Percentiles rank a stretch among this genome's conserved stretches.
phyloP scores from a whole-genome alignment of 2,113 vertebrate species.

The Coracopsis vasa region DNA sequence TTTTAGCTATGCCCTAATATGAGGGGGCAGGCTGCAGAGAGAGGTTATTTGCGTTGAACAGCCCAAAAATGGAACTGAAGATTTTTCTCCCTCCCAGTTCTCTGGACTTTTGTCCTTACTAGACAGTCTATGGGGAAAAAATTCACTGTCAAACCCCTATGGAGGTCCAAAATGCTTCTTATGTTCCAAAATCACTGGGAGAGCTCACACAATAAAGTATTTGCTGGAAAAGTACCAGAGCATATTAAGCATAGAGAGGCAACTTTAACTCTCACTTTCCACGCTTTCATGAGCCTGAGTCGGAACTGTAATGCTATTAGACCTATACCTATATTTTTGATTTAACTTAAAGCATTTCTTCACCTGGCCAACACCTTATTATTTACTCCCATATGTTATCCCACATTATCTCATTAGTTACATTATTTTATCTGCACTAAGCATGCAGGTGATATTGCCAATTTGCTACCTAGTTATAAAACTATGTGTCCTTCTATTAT shows the following conservation, averaged over 20 bases:
- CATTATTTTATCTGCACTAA: slow-evolving; percentile 55
- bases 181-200: neutral
- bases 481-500: slow-evolving; percentile 32
- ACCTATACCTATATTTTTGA: slow-evolving; percentile 12
- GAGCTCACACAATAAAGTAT: slow-evolving; percentile 26
- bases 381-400: slow-evolving; percentile 55
- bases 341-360: slow-evolving; percentile 63
- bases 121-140: neutral
- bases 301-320: slow-evolving; percentile 38
- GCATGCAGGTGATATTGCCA: slow-evolving; percentile 27
- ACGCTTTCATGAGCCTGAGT: slow-evolving; percentile 47
- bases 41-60: neutral
- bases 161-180: neutral
- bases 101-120: neutral
- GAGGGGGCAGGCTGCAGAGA: neutral
- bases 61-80: neutral
- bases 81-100: neutral
- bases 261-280: slow-evolving; percentile 67
- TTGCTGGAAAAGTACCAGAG: slow-evolving; percentile 3
- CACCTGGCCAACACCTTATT: slow-evolving; percentile 32
- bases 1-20: neutral
- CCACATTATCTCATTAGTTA: slow-evolving; percentile 67
- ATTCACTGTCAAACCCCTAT: neutral
- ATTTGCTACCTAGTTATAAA: slow-evolving; percentile 61
- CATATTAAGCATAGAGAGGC: slow-evolving; percentile 2